Conservation (phyloP, 92 coral and sea anemone species). For the Paramuricea clavata region DNA sequence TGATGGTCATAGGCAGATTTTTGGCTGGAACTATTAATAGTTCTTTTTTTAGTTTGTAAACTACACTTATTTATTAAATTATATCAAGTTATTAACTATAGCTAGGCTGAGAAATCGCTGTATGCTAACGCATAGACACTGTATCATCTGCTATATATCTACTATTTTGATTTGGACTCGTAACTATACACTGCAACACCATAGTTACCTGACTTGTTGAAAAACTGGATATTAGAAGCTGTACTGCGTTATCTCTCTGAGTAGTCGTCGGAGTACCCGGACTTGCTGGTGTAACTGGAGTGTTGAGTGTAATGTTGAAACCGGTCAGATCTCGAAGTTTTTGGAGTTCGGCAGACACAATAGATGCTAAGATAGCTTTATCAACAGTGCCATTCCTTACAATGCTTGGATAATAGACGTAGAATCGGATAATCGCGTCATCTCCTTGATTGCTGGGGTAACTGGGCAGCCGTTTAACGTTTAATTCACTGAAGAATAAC, state of each 20-base stretch:
- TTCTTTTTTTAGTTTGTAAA: too few relatives aligned
- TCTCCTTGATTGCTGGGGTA: background rate
- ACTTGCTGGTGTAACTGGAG: background rate
- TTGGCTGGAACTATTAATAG: too few relatives aligned
- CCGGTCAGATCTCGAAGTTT: background rate
- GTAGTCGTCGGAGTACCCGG: constrained; percentile 6
- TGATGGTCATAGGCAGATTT: too few relatives aligned
- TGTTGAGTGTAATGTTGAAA: constrained; percentile 16
- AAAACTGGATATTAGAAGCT: background rate
- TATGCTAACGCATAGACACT: too few relatives aligned
- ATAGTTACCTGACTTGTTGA: constrained; percentile 29
- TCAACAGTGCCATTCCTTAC: background rate
- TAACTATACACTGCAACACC: too few relatives aligned
- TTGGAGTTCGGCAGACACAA: constrained; percentile 8
- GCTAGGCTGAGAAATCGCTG: too few relatives aligned
- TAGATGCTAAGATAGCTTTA: constrained; percentile 21
- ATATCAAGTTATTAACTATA: too few relatives aligned
- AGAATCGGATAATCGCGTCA: constrained; percentile 22
- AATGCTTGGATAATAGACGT: constrained; percentile 29
- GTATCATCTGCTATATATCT: too few relatives aligned
- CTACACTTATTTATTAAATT: too few relatives aligned
- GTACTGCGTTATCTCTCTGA: background rate
- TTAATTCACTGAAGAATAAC: background rate
- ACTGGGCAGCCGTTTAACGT: constrained; percentile 26
- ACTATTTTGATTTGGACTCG: too few relatives aligned